Evolutionary conservation across 2,888 invertebrate species (phyloP).

Genomic region (Chironomus riparius): DNA sequence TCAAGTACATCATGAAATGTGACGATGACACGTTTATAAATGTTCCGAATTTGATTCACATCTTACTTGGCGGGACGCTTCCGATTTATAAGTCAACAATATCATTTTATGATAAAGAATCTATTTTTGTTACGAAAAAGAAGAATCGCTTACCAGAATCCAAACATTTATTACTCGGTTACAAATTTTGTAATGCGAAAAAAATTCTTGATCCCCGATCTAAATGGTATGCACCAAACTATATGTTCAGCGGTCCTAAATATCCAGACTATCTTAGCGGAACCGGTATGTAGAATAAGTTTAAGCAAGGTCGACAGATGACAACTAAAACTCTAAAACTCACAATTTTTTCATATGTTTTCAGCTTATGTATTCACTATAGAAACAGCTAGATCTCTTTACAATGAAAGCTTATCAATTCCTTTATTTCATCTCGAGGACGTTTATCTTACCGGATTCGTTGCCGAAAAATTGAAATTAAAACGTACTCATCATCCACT

Average conservation of each 20-base stretch:
- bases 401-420: conserved; percentile 55
- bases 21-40: conserved; percentile 84
- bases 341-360: too few species aligned
- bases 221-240: conserved; percentile 77
- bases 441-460: conserved; percentile 62
- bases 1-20: conserved; percentile 68
- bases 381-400: conserved; percentile 56
- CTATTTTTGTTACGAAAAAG: conserved; percentile 34
- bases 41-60: conserved; percentile 54
- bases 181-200: conserved; percentile 66
- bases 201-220: conserved; percentile 63
- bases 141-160: conserved; percentile 37
- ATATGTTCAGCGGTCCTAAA: conserved; percentile 60
- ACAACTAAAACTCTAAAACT: too few species aligned
- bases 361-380: conserved; percentile 62
- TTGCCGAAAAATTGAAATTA: conserved; percentile 49
- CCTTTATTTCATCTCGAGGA: conserved; percentile 70
- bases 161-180: conserved; percentile 57
- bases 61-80: conserved; percentile 42
- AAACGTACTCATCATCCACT: conserved; percentile 54
- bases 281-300: conserved; percentile 44
- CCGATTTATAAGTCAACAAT: conserved; percentile 41
- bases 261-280: conserved; percentile 79
- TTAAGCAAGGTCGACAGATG: too few species aligned
- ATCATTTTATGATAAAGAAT: conserved; percentile 35